Evolutionary conservation across 2,797 vertebrate genomes (phyloP), one percentile per base, ranked within the genome.

Genomic region (Siniperca undulata): DNA sequence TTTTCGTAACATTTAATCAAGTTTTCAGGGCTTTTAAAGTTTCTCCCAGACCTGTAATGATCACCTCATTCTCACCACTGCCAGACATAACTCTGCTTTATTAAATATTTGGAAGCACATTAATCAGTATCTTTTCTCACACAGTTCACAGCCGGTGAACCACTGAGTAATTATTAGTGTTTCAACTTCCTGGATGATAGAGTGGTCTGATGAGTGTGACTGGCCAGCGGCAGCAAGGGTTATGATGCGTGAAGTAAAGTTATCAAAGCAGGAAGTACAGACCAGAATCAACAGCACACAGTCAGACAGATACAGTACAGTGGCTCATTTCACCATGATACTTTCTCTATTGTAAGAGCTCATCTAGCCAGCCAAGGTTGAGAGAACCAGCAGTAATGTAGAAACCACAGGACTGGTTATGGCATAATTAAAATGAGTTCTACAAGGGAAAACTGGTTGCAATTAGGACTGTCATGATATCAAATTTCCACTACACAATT

Each of bases 191-290:
- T 87, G 86, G 56, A 67, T 40, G 56, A 64, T 27, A 46, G 52
- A 65, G 61, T 66, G 69, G 66, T 34, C 66, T 48, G 78, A 83
- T 87, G 79, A 79, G 78, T 67, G 70, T 53, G 73, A 80, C 72
- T 44, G 88, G 78, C 88, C 89, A 82, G 90, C 80, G 84, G 79
- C 77, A 85, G 78, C 77, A 86, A 82, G 53, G 81, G 78, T 91
- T 80, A 85, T 92, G 91, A 93, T 86, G 93, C 92, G 88, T 95
- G 92, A 94, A 81, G 73, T 78, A 53, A 95, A 94, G 92, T 93
- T 95, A 94, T 92, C 78, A 93, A 93, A 95, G 90, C 94, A 94
- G 89, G 92, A 93, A 92, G 88, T 86, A 78, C 87, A 86, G 81
- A 83, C 61, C 89, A 94, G 91, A 93, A 86, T 91, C 92, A 94